Evolutionary conservation across 2,797 vertebrate genomes (phyloP).

Genomic region (Austrolebias charrua): DNA sequence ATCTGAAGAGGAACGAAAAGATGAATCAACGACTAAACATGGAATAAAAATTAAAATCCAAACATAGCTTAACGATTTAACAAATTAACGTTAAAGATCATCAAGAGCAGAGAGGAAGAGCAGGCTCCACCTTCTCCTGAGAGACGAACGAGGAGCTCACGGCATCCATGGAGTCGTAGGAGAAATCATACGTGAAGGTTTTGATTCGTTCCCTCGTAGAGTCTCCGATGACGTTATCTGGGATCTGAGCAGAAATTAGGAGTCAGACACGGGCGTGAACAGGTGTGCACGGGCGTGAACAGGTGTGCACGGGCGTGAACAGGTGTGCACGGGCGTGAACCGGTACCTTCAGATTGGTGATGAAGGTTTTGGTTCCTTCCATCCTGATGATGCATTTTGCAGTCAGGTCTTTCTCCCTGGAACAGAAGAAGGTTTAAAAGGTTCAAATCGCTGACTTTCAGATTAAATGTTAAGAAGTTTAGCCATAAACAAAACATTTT

Average conservation of each 20-base stretch:
- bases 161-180: constrained; percentile 90
- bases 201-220: constrained; percentile 85
- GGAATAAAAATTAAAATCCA: not conserved
- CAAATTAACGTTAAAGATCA: too few relatives aligned
- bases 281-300: too few relatives aligned
- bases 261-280: fast-evolving
- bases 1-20: constrained; percentile 75
- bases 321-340: too few relatives aligned
- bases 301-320: too few relatives aligned
- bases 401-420: constrained; percentile 90
- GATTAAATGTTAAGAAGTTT: too few relatives aligned
- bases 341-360: constrained; percentile 90
- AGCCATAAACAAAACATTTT: too few relatives aligned
- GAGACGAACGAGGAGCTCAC: constrained; percentile 84
- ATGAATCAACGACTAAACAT: not conserved
- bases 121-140: constrained; percentile 85
- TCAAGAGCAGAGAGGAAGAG: too few relatives aligned
- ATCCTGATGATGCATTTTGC: constrained; percentile 93
- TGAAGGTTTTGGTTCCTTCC: constrained; percentile 91
- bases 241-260: constrained; percentile 60
- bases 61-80: not conserved
- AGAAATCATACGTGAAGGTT: constrained; percentile 96
- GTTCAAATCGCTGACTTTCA: not conserved
- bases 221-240: constrained; percentile 86
- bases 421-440: constrained; percentile 16